phyloP scores from a whole-genome alignment of 2,888 invertebrate genomes.

The Drosophila sordidula region DNA sequence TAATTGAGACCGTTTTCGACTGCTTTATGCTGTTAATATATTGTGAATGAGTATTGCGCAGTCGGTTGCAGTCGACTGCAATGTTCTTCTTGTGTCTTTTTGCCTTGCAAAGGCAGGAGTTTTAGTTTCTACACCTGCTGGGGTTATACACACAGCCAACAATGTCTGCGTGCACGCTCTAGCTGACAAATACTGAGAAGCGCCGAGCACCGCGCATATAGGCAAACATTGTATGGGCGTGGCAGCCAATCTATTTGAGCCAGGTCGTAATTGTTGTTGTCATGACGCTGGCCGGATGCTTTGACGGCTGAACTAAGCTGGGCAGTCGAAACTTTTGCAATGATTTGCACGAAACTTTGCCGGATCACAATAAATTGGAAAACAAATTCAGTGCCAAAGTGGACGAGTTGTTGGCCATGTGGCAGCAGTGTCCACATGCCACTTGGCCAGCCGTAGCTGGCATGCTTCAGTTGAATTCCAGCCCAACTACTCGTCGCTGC shows the following conservation, averaged over 20 bases:
- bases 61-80: no score
- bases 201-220: background rate
- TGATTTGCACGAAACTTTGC: conserved; percentile 32
- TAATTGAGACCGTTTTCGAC: no score
- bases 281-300: conserved; percentile 13
- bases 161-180: background rate
- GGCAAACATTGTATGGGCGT: background rate
- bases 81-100: no score
- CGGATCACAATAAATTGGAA: conserved; percentile 44
- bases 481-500: conserved; percentile 1
- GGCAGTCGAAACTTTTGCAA: conserved; percentile 27
- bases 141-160: conserved; percentile 5
- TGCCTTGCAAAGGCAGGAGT: background rate
- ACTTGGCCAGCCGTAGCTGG: conserved; percentile 21
- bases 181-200: background rate
- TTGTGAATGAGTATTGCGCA: no score
- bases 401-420: conserved; percentile 11
- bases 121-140: background rate
- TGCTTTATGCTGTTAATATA: no score
- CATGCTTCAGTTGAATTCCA: conserved; percentile 15
- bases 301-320: background rate
- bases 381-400: conserved; percentile 52
- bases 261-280: conserved; percentile 42
- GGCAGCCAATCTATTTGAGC: conserved; percentile 25
- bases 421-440: conserved; percentile 10